Evolutionary conservation across 2,113 vertebrate species (phyloP), one percentile per base, ranked within the genome.

Genomic region (Crotalus viridis): DNA sequence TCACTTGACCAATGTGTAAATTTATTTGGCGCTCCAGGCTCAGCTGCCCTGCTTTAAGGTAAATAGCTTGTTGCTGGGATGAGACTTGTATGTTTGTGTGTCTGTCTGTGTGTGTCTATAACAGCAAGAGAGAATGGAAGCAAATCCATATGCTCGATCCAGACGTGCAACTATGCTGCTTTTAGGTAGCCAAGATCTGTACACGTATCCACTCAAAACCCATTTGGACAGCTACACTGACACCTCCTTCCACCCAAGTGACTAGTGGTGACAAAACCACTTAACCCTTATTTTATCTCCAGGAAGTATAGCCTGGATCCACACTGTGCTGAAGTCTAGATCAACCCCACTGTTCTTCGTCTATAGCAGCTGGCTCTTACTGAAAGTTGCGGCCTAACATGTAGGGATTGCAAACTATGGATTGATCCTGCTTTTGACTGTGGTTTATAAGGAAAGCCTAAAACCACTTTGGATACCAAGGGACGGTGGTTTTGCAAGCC

Each of bases 1-100:
- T 92, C 57, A 46, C 10, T 85, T 55, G n/a, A 54, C 12, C 3
- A 8, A 85, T 93, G 22, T 46, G 55, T 61, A 15, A 56, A 3
- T 93, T 90, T 64, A 17, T 28, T 89, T 93, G 91, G 87, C 90
- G 26, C 19, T 94, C 48, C 93, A 85, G 54, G 39, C 10, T 91
- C 13, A 89, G 24, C 86, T 4, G 59, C 5, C 24, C 5, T 12
- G 56, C 5, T 21, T 57, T 51, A 48, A 55, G 24, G 4, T 9
- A 43, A 8, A 7, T 3, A 26, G 64, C 51, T 15, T 26, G 12
- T 57, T 85, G 26, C 33, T 85, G 5, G 12, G 10, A 4, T 52
- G 10, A 22, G 87, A 13, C 1, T 10, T n/a, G 24, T 13, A 19
- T 52, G 5, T 74, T 8, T 33, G 43, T 7, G 19, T 26, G 33